Conservation (phyloP, 2,113 vertebrate species). For the Ptilorrhoa leucosticta region DNA sequence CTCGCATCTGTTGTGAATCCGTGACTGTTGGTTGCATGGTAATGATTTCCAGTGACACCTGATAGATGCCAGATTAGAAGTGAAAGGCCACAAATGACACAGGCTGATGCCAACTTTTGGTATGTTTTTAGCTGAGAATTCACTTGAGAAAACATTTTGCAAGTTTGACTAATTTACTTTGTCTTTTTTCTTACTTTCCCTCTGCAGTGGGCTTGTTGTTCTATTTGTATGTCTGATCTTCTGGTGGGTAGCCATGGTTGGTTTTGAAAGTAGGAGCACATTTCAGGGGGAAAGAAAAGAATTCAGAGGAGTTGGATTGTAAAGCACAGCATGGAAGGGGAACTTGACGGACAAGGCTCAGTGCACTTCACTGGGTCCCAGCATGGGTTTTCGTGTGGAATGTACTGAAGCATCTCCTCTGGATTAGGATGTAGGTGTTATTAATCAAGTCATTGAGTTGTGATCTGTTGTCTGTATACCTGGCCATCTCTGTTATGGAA, state of each 20-base stretch:
- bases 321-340: background rate
- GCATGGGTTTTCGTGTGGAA: background rate
- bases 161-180: background rate
- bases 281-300: background rate
- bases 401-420: background rate
- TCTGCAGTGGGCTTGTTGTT: background rate
- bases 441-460: background rate
- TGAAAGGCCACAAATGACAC: background rate
- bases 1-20: background rate
- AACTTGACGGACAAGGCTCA: background rate
- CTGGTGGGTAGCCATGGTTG: background rate
- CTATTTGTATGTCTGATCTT: rapidly evolving
- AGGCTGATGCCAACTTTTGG: background rate
- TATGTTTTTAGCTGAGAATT: background rate
- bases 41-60: background rate
- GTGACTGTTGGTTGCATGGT: background rate
- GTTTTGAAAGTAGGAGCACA: background rate
- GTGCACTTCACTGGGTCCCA: background rate
- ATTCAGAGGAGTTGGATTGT: background rate
- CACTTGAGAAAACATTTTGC: background rate
- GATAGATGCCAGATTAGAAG: background rate
- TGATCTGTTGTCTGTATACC: background rate
- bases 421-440: background rate
- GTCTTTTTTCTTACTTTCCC: background rate
- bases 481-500: background rate